Percentiles rank a stretch among this genome's conserved stretches.
Evolutionary conservation across 2,888 invertebrate species (phyloP).

Genomic region (Oscheius sp.): DNA sequence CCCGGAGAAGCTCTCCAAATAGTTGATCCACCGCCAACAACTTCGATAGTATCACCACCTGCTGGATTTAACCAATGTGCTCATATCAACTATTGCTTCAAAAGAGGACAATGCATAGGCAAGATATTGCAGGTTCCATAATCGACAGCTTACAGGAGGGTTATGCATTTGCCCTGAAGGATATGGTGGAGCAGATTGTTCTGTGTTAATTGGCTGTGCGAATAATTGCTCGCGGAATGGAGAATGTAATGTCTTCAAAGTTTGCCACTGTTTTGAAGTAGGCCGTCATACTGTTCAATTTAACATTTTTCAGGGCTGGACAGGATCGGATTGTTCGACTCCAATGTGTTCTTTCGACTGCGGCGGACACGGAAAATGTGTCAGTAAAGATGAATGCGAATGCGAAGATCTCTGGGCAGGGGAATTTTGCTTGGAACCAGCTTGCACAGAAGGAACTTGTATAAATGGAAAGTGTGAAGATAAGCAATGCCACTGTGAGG

Average conservation of each 20-base stretch:
- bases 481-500: constrained; percentile 44
- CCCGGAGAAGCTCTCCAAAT: not conserved
- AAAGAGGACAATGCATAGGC: constrained; percentile 44
- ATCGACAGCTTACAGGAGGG: constrained; percentile 33
- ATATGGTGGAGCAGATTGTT: constrained; percentile 51
- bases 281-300: not conserved
- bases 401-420: constrained; percentile 47
- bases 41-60: not conserved
- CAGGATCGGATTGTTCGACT: constrained; percentile 46
- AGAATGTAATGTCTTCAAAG: constrained; percentile 49
- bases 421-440: constrained; percentile 36
- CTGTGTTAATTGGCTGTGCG: constrained; percentile 44
- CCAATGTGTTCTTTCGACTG: constrained; percentile 55
- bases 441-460: constrained; percentile 44
- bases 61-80: constrained; percentile 37
- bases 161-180: constrained; percentile 49
- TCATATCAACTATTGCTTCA: constrained; percentile 49
- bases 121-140: not conserved
- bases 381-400: constrained; percentile 51
- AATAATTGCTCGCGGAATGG: constrained; percentile 47
- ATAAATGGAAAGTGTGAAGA: constrained; percentile 45
- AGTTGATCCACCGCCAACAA: not conserved
- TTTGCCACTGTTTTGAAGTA: constrained; percentile 49
- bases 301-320: constrained; percentile 49
- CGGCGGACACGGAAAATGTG: constrained; percentile 51